phyloP scores from a whole-genome alignment of 92 coral and sea anemone species.

The Heliopora coerulea region DNA sequence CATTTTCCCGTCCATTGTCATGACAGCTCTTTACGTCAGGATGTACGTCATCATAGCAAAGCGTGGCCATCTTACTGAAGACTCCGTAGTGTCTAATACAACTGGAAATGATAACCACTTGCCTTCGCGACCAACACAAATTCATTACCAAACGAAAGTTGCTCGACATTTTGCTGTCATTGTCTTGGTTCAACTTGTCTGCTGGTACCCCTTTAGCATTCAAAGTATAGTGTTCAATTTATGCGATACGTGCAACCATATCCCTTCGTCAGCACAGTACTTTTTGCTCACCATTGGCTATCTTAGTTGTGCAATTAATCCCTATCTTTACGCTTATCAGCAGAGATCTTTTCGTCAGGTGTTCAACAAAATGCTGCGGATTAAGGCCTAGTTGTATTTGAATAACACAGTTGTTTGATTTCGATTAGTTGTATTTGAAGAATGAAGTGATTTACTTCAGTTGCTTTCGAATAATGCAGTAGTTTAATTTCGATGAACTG shows the following conservation, averaged over 20 bases:
- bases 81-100: not conserved
- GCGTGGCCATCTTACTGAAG: not conserved
- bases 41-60: constrained; percentile 12
- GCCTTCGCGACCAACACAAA: not conserved
- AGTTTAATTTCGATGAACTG: too few relatives aligned
- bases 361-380: constrained; percentile 7
- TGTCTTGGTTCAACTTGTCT: constrained; percentile 12
- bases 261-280: not conserved
- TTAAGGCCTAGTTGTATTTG: not conserved
- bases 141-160: constrained; percentile 7
- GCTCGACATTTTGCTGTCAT: constrained; percentile 24
- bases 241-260: not conserved
- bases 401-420: too few relatives aligned
- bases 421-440: too few relatives aligned
- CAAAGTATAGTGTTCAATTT: not conserved
- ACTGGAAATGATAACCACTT: not conserved
- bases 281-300: constrained; percentile 31
- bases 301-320: constrained; percentile 18
- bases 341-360: constrained; percentile 20
- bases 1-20: constrained; percentile 18
- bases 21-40: constrained; percentile 14
- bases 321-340: constrained; percentile 29
- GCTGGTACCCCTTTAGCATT: constrained; percentile 33
- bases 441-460: too few relatives aligned
- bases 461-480: too few relatives aligned